Percentiles rank a stretch among this genome's conserved stretches.
Conservation (phyloP, 2,113 vertebrate species). For the Emydura subglobosa region DNA sequence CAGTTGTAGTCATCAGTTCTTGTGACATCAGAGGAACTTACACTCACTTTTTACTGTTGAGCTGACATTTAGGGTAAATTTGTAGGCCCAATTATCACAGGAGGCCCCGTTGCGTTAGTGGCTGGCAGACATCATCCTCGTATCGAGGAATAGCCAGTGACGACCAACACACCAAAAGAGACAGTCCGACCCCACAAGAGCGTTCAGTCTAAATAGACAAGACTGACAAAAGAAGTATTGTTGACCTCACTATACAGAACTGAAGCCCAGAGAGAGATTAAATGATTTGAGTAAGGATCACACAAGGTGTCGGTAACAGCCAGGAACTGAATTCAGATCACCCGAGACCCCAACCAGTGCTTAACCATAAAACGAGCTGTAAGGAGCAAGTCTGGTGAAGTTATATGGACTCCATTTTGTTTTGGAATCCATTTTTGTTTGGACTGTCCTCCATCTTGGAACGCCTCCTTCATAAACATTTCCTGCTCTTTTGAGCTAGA, state of each 20-base stretch:
- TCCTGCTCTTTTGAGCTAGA: too few relatives aligned
- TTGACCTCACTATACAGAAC: accelerated
- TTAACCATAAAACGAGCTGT: neutral
- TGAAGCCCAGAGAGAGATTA: neutral
- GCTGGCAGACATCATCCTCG: too few relatives aligned
- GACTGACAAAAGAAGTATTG: neutral
- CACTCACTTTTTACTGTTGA: neutral
- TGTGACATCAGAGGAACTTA: neutral
- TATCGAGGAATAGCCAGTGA: too few relatives aligned
- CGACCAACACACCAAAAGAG: too few relatives aligned
- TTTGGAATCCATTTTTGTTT: too few relatives aligned
- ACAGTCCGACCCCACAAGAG: neutral
- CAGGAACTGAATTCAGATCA: neutral
- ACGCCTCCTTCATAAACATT: too few relatives aligned
- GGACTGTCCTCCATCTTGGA: too few relatives aligned
- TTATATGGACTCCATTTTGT: too few relatives aligned
- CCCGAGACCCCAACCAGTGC: too few relatives aligned
- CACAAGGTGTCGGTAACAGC: neutral
- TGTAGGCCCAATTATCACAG: neutral
- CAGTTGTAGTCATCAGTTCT: neutral
- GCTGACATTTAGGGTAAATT: neutral
- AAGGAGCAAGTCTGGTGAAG: too few relatives aligned
- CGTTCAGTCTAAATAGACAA: neutral
- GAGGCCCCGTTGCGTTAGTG: neutral
- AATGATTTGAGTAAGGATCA: neutral